These are phyloP conservation scores for Dusona sp. DNA, from an alignment of 2,888 invertebrate species.

Conservation along the genomic window DNA sequence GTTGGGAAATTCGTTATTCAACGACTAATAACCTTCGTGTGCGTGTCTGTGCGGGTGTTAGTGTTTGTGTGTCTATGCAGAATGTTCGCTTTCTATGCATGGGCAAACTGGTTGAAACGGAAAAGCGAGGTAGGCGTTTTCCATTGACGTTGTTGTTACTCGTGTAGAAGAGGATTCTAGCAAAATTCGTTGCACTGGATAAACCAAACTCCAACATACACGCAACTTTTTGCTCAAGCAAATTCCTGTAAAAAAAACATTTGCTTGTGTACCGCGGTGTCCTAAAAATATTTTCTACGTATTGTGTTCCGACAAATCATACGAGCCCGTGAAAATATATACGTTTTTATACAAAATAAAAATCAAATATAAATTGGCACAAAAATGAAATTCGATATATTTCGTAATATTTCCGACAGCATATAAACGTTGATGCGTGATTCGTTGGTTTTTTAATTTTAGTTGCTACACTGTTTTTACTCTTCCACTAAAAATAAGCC, in stretches of 20 bases:
- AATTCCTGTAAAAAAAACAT: background rate
- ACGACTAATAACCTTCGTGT: slow-evolving; percentile 57
- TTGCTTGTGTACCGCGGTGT: background rate
- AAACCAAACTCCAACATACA: background rate
- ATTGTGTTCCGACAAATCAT: background rate
- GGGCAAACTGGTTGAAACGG: slow-evolving; percentile 33
- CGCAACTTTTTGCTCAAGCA: background rate
- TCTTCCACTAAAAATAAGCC: no score
- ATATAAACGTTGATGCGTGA: background rate
- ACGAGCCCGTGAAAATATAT: no score
- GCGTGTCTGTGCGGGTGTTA: background rate
- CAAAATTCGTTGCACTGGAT: slow-evolving; percentile 25
- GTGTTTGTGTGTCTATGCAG: background rate
- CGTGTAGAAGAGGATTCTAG: background rate
- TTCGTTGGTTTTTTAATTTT: background rate
- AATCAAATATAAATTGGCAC: background rate
- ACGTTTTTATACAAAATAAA: background rate
- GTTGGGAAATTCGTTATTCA: slow-evolving; percentile 63
- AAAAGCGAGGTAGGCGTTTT: slow-evolving; percentile 27
- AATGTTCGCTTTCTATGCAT: slow-evolving; percentile 29
- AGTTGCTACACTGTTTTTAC: background rate
- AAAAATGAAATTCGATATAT: background rate
- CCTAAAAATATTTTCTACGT: background rate
- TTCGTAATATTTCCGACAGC: background rate
- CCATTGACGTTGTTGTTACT: slow-evolving; percentile 30